Evolutionary conservation across 2,888 invertebrate species (phyloP).

Genomic region (Acleris laterana): DNA sequence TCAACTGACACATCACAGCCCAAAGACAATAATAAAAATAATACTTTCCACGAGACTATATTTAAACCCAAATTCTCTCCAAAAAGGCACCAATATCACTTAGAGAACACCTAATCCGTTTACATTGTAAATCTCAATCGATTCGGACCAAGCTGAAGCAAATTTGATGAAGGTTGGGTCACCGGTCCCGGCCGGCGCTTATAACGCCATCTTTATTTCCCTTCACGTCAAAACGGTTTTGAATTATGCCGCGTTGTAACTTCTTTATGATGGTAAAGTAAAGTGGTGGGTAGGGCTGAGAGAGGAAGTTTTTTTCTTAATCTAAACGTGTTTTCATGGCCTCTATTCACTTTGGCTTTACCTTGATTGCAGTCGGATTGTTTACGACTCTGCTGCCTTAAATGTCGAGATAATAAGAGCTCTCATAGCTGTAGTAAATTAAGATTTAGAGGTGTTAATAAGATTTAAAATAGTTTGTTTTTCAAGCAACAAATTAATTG

Average conservation of each 20-base stretch:
- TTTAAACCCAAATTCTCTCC: constrained; percentile 16
- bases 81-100: constrained; percentile 52
- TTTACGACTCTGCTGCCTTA: no score
- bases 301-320: no score
- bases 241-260: constrained; percentile 61
- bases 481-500: no score
- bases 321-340: no score
- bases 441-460: no score
- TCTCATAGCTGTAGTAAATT: no score
- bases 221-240: constrained; percentile 71
- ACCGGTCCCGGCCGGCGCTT: constrained; percentile 52
- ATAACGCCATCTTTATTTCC: constrained; percentile 70
- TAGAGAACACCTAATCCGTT: constrained; percentile 60
- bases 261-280: constrained; percentile 49
- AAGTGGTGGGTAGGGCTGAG: constrained; percentile 26
- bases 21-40: not conserved
- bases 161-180: constrained; percentile 75
- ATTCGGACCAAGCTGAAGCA: constrained; percentile 62
- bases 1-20: not conserved
- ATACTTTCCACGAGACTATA: not conserved
- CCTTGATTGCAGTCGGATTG: no score
- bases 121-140: constrained; percentile 63
- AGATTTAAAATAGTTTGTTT: no score
- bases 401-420: no score
- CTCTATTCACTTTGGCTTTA: no score